phyloP scores from a whole-genome alignment of 2,797 vertebrate species.

The Sphenopsis melanotis region DNA sequence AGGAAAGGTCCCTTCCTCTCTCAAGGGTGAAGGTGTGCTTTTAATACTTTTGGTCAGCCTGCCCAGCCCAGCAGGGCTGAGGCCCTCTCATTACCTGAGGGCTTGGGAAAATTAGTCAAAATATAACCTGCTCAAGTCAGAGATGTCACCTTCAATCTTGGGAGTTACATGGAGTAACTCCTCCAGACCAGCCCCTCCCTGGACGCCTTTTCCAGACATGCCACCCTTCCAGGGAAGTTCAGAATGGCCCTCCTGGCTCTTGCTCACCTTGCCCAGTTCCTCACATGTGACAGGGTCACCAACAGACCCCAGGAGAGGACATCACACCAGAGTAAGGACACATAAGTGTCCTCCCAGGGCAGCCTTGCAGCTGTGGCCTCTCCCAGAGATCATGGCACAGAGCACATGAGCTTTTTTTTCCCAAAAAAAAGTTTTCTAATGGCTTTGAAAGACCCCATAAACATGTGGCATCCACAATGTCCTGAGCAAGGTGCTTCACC shows the following conservation, averaged over 20 bases:
- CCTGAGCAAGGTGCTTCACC: background rate
- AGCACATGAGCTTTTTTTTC: fast-evolving
- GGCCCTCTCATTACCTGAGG: no score
- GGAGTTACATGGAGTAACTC: background rate
- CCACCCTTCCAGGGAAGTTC: background rate
- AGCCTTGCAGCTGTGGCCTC: background rate
- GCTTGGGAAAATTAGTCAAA: background rate
- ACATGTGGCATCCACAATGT: fast-evolving
- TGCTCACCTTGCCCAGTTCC: background rate
- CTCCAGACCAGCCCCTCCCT: background rate
- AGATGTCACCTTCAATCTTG: background rate
- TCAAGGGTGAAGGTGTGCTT: background rate
- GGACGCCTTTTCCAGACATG: background rate
- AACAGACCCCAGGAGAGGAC: background rate
- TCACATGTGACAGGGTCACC: background rate
- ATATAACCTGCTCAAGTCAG: background rate
- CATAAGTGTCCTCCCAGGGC: background rate
- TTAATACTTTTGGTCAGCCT: background rate
- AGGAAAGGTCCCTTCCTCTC: background rate
- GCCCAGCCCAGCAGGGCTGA: background rate
- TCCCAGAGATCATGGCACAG: background rate
- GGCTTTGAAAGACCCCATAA: background rate
- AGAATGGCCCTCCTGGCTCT: background rate
- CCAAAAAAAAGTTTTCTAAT: fast-evolving
- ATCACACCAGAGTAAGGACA: background rate